These are phyloP conservation scores for Apotomis turbidana DNA, from an alignment of 2,888 invertebrate genomes.

Conservation along the genomic window DNA sequence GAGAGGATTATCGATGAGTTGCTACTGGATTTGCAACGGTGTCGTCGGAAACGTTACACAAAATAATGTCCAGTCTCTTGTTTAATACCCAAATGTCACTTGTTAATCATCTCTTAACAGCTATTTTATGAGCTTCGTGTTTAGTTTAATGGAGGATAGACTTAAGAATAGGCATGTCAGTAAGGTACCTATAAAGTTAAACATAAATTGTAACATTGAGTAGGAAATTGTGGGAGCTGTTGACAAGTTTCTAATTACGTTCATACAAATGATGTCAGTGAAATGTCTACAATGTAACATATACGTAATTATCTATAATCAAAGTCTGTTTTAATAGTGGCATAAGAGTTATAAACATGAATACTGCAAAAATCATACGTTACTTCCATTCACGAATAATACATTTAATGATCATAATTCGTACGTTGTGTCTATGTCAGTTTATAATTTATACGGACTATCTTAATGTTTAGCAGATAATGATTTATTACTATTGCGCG, in stretches of 20 bases:
- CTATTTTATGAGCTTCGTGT: conserved; percentile 7
- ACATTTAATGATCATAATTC: conserved; percentile 17
- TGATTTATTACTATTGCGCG: conserved; percentile 29
- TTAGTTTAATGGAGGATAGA: not conserved
- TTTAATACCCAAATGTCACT: conserved; percentile 14
- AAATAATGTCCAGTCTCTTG: conserved; percentile 16
- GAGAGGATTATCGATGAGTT: conserved; percentile 32
- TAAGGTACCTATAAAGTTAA: too few species aligned
- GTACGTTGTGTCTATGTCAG: conserved; percentile 12
- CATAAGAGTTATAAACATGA: too few species aligned
- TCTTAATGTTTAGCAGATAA: conserved; percentile 40
- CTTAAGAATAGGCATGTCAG: not conserved
- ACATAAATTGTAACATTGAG: too few species aligned
- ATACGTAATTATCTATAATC: too few species aligned
- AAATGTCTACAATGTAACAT: too few species aligned
- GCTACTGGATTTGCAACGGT: conserved; percentile 11
- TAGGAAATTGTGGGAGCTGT: too few species aligned
- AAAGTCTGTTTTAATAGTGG: too few species aligned
- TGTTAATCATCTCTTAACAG: conserved; percentile 20
- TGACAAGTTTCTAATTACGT: too few species aligned
- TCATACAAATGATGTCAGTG: too few species aligned
- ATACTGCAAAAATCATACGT: not conserved
- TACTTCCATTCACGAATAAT: not conserved
- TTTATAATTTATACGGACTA: conserved; percentile 31
- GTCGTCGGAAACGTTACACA: not conserved